Evolutionary conservation across 1,140 invertebrate genomes (phyloP).

Genomic region (Heliconius hermathena): DNA sequence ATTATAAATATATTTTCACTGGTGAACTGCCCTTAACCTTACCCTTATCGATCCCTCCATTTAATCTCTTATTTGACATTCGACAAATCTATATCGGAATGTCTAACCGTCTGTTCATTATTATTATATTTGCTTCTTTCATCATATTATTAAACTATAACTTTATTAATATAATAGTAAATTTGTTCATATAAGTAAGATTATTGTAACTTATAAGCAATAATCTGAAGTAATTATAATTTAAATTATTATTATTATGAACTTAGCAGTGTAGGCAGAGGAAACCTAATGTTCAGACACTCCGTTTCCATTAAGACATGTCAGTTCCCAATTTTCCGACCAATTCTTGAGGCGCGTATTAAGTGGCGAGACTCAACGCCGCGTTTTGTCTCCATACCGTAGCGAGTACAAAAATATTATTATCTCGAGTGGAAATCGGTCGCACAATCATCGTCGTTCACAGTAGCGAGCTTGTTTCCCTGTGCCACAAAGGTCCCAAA

Average conservation of each 20-base stretch:
- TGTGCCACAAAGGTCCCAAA: too few species aligned
- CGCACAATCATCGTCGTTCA: neutral
- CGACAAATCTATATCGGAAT: constrained; percentile 12
- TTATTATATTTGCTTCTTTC: neutral
- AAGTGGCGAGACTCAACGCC: neutral
- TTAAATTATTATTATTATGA: too few species aligned
- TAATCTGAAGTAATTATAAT: too few species aligned
- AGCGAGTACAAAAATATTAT: neutral
- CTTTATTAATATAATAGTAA: too few species aligned
- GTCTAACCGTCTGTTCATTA: neutral
- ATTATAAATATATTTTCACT: neutral
- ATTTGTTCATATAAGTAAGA: too few species aligned
- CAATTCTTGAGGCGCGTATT: neutral
- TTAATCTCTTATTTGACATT: constrained; percentile 17
- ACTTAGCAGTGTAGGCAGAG: too few species aligned
- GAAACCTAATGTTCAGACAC: neutral
- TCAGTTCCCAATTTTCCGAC: neutral
- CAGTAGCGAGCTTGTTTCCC: too few species aligned
- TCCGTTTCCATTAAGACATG: neutral
- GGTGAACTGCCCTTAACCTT: neutral
- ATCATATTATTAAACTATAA: neutral
- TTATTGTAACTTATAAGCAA: too few species aligned
- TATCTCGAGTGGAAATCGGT: neutral
- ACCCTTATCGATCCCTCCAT: neutral
- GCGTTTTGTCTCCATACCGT: neutral